phyloP scores from a whole-genome alignment of 2,888 invertebrate genomes.

The Drosophila neonasuta region DNA sequence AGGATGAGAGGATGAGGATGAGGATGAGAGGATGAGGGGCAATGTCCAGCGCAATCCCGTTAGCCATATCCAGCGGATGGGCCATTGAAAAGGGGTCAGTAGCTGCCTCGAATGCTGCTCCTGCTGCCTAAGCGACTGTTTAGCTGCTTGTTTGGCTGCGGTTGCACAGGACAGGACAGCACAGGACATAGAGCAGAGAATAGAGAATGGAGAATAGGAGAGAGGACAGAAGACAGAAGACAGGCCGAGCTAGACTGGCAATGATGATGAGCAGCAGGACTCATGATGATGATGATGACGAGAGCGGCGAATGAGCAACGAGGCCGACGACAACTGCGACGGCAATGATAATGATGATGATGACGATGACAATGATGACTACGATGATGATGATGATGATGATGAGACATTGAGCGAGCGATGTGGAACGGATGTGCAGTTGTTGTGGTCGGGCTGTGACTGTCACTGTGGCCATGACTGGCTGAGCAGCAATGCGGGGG shows the following conservation, averaged over 20 bases:
- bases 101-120: slow-evolving; percentile 28
- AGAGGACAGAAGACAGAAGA: slow-evolving; percentile 1
- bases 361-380: slow-evolving; percentile 50
- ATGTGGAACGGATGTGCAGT: slow-evolving; percentile 77
- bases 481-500: not conserved
- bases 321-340: slow-evolving; percentile 68
- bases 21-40: too few relatives aligned
- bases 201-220: not conserved
- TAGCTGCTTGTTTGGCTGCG: slow-evolving; percentile 77
- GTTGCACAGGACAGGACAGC: slow-evolving; percentile 37
- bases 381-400: slow-evolving; percentile 55
- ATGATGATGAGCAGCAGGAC: slow-evolving; percentile 9
- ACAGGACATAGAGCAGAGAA: slow-evolving; percentile 8
- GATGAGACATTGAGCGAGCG: slow-evolving; percentile 75
- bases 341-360: slow-evolving; percentile 48
- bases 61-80: slow-evolving; percentile 64
- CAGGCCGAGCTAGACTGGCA: not conserved
- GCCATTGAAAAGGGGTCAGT: slow-evolving; percentile 77
- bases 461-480: slow-evolving; percentile 26
- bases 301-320: slow-evolving; percentile 64
- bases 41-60: slow-evolving; percentile 12
- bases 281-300: slow-evolving; percentile 19
- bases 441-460: slow-evolving; percentile 66
- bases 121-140: slow-evolving; percentile 64
- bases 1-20: too few relatives aligned